Base-by-base conservation (phyloP, 2,113 vertebrate species). In the Corythoichthys haematopterus region DNA sequence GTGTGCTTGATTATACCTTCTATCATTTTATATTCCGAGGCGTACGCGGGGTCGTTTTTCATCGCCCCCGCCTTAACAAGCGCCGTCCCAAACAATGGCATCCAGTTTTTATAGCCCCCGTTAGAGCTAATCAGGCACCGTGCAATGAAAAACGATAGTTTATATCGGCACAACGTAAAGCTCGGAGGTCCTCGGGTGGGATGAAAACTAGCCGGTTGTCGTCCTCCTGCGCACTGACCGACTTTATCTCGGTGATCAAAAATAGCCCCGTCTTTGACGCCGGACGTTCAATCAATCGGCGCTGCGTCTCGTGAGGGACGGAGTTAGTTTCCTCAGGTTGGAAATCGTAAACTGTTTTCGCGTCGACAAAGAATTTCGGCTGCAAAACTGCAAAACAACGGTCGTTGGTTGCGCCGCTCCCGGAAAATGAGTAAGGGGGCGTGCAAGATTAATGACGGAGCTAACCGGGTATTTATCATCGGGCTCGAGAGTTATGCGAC, bases 391-490 rank as follows among this genome's bases (percentile, higher is more conserved):
- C 70, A 46, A 60, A 73, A 15, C 73, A 6, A 48, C 67, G 60
- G 64, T 57, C 7, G 13, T 57, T 36, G 4, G 33, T 11, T 15
- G 55, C 55, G 0, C 55, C 14, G 28, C 33, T 57, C 55, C 55
- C 12, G 68, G 77, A 68, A 73, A 81, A 78, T 79, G 72, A 79
- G 77, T 87, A 78, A 85, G 83, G 75, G 80, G 55, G 55, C 33
- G 13, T 77, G 60, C 76, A 90, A 89, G 88, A 88, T 87, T 89
- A 90, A 92, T 85, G 85, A 78, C 20, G 78, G 80, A 74, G 79
- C 83, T 88, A 87, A 88, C 76, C 62, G 76, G 64, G 67, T 87
- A 90, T 92, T 91, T 89, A 91, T 90, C 88, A 88, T 88, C 85
- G 79, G 57, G 77, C 86, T 77, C 70, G 85, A 87, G 86, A 86